Evolutionary conservation across 1,140 invertebrate species (phyloP).

Genomic region (Caenorhabditis inopinata): DNA sequence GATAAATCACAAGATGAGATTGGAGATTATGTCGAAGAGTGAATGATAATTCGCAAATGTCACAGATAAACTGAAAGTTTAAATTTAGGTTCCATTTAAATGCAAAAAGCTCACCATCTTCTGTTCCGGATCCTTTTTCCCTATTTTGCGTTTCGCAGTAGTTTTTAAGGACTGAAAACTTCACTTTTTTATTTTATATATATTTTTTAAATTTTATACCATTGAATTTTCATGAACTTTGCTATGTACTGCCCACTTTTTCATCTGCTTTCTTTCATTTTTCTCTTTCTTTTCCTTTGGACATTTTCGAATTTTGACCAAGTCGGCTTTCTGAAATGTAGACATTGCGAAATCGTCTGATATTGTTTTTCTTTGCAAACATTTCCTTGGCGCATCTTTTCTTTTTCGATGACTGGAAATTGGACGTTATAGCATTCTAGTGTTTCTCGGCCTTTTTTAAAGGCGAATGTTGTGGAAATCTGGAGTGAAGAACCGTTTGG

Average conservation of each 20-base stretch:
- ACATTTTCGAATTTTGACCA: background rate
- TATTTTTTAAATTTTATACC: too few species aligned
- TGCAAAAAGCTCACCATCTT: background rate
- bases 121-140: background rate
- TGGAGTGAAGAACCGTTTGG: background rate
- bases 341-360: too few species aligned
- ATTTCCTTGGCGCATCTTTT: too few species aligned
- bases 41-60: slow-evolving; percentile 3
- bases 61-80: background rate
- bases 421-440: too few species aligned
- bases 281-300: background rate
- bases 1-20: background rate
- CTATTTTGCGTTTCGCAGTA: background rate
- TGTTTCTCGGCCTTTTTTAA: background rate
- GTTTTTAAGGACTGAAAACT: background rate
- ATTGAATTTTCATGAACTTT: background rate
- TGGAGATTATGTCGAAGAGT: background rate
- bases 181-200: background rate
- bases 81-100: too few species aligned
- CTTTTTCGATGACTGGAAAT: too few species aligned
- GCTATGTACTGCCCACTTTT: background rate
- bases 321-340: too few species aligned
- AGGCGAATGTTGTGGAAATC: background rate
- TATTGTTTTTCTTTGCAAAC: background rate
- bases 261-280: background rate